phyloP scores from a whole-genome alignment of 2,888 invertebrate genomes.

The Rhaphigaster nebulosa region DNA sequence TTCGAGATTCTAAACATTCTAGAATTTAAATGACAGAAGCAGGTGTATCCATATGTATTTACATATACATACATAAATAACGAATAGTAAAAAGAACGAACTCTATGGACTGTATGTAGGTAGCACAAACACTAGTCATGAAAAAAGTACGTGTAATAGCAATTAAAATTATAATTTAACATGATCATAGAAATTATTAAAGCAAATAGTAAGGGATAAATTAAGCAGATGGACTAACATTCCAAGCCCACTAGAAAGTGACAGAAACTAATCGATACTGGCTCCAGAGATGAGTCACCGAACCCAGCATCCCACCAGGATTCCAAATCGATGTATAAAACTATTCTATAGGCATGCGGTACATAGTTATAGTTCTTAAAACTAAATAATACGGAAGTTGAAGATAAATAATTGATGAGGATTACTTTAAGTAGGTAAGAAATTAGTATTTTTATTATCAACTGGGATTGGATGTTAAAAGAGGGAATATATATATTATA shows the following conservation, averaged over 20 bases:
- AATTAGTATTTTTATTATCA: too few species aligned
- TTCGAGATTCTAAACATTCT: too few species aligned
- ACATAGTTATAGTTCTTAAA: background rate
- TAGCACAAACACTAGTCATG: background rate
- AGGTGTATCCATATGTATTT: too few species aligned
- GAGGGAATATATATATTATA: too few species aligned
- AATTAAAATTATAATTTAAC: background rate
- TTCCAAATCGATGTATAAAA: constrained; percentile 6
- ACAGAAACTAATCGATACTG: constrained; percentile 44
- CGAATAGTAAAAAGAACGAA: background rate
- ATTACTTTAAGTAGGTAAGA: too few species aligned
- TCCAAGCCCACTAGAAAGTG: constrained; percentile 34
- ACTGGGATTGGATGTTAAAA: too few species aligned
- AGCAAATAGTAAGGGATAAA: background rate
- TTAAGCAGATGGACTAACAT: constrained; percentile 36
- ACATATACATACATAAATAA: too few species aligned
- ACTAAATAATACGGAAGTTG: background rate
- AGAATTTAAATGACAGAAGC: too few species aligned
- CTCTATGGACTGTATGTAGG: background rate
- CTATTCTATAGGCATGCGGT: background rate
- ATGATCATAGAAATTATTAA: background rate
- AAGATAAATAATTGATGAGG: too few species aligned
- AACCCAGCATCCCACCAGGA: constrained; percentile 26
- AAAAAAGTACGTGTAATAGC: too few species aligned
- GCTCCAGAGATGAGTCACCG: constrained; percentile 40